Evolutionary conservation across 2,888 invertebrate species (phyloP).

Genomic region (Nomada lathburiana): DNA sequence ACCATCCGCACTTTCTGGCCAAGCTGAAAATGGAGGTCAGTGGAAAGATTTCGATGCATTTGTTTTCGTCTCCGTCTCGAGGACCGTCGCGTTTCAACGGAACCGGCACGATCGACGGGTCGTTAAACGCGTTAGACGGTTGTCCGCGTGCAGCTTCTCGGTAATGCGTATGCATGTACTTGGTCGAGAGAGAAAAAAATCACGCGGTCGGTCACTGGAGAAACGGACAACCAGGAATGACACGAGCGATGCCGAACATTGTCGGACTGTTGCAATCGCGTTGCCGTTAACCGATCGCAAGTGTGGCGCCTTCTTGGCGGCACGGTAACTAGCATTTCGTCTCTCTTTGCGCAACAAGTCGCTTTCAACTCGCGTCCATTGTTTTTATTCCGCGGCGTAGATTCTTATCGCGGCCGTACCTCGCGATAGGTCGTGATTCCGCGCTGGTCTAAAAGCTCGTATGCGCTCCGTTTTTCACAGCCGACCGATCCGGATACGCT

Average conservation of each 20-base stretch:
- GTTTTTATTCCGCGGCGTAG: background rate
- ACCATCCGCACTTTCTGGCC: constrained; percentile 86
- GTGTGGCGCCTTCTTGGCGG: background rate
- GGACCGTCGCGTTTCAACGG: background rate
- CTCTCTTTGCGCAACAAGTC: background rate
- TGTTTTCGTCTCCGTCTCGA: background rate
- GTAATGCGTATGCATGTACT: too few relatives aligned
- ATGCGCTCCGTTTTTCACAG: constrained; percentile 18
- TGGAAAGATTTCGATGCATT: constrained; percentile 16
- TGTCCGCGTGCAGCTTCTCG: background rate
- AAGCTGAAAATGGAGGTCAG: constrained; percentile 83
- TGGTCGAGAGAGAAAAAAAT: constrained; percentile 17
- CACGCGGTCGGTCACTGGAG: background rate
- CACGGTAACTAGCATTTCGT: constrained; percentile 6
- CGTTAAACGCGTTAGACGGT: background rate
- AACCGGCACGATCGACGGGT: background rate
- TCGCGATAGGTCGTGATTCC: background rate
- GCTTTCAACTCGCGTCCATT: background rate
- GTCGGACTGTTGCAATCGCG: background rate
- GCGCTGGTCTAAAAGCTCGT: background rate
- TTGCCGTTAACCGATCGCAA: background rate
- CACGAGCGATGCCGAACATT: background rate
- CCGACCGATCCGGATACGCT: constrained; percentile 75
- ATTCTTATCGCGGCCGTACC: background rate
- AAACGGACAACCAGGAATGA: background rate